A percentile compares a stretch with the other conserved stretches of the same genome.
phyloP scores from a whole-genome alignment of 2,888 invertebrate genomes.

The Nomada lathburiana region DNA sequence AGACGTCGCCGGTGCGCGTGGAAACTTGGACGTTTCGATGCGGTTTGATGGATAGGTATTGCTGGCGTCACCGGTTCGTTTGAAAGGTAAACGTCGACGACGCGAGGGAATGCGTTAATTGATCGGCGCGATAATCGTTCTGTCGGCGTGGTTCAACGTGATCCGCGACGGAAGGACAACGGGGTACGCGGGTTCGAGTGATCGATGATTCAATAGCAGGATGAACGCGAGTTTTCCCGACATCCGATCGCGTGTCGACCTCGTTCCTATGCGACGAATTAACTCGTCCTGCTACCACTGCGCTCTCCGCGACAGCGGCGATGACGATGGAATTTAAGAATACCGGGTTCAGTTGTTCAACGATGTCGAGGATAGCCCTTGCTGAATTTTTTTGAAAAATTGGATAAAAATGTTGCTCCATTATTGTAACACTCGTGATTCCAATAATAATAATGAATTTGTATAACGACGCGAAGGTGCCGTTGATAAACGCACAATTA shows the following conservation, averaged over 20 bases:
- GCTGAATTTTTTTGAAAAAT: background rate
- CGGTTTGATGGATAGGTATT: background rate
- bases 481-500: background rate
- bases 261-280: slow-evolving; percentile 34
- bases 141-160: slow-evolving; percentile 33
- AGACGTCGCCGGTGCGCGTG: background rate
- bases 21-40: background rate
- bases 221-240: slow-evolving; percentile 59
- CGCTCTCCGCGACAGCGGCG: background rate
- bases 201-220: slow-evolving; percentile 61
- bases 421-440: too few relatives aligned
- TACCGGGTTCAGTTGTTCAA: background rate
- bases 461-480: too few relatives aligned
- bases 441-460: too few relatives aligned
- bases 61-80: slow-evolving; percentile 44
- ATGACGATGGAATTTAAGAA: background rate
- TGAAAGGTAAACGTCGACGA: slow-evolving; percentile 59
- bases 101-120: slow-evolving; percentile 64
- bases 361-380: background rate
- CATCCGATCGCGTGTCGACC: slow-evolving; percentile 71
- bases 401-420: too few relatives aligned
- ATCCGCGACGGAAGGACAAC: slow-evolving; percentile 57
- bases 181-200: slow-evolving; percentile 24
- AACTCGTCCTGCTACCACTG: background rate
- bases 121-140: slow-evolving; percentile 43